Evolutionary conservation across 2,888 invertebrate species (phyloP), one percentile per base, ranked within the genome.

Genomic region (Aplocera efformata): DNA sequence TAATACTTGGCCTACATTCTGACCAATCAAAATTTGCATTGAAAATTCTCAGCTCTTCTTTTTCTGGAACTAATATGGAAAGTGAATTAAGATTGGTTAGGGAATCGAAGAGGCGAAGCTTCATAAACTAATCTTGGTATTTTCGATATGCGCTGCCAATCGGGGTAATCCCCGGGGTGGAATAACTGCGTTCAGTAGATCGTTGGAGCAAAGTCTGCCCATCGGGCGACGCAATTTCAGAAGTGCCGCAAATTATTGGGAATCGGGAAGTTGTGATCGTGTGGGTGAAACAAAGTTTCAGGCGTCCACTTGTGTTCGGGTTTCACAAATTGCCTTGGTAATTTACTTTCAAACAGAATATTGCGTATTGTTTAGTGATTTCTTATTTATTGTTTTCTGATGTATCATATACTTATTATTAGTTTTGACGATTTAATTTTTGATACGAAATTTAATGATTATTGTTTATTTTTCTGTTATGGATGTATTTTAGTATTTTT

Each of bases 81-180:
- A 41, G 36, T 43, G 33, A 48, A 48, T 32, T 30, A 21, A 39
- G 39, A 42, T 41, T 20, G 33, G 39, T 27, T 30, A 23, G 28
- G 20, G 33, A 33, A 46, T 33, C 30, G 22, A 9, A 30, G 25
- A 33, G 24, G 42, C 34, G 38, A 47, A 44, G 39, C 44, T 40
- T 48, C 28, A 48, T 43, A 42, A 47, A 44, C 48, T 43, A 40
- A 52, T 35, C 52, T 37, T 3, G 22, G 1, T 7, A 42, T 39
- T 37, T 32, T 30, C 26, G 22, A 27, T 23, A 32, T 43, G 47
- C 43, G 46, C 36, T 27, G 25, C 31, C 30, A 30, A 32, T 35
- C 32, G 38, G 36, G 33, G 36, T 36, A 50, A 37, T 42, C 24
- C 25, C 10, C n/a, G 10, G 26, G 9, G 26, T 38, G 23, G 32